phyloP scores from a whole-genome alignment of 2,797 vertebrate species.

The Pangasius djambal region DNA sequence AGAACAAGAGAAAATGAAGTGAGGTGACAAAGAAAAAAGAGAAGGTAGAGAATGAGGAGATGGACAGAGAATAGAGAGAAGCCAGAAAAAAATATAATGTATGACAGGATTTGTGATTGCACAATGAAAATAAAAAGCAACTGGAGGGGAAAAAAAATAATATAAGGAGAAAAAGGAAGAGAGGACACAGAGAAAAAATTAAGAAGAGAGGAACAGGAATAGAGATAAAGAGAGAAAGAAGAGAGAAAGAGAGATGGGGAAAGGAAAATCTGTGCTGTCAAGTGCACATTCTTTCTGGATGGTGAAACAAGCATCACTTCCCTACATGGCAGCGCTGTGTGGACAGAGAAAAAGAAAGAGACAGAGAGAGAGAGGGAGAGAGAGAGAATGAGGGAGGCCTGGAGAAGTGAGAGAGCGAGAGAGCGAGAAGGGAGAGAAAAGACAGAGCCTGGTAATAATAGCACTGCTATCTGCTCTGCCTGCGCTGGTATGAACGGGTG shows the following conservation, averaged over 20 bases:
- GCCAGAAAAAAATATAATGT: background rate
- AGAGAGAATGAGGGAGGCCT: constrained; percentile 29
- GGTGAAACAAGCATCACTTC: constrained; percentile 69
- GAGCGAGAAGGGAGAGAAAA: constrained; percentile 46
- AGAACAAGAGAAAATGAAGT: too few relatives aligned
- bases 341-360: constrained; percentile 39
- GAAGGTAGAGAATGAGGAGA: background rate
- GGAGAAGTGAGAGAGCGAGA: constrained; percentile 14
- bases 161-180: background rate
- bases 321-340: constrained; percentile 73
- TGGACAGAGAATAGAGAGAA: background rate
- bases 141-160: background rate
- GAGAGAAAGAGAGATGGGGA: too few relatives aligned
- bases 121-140: background rate
- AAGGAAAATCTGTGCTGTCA: constrained; percentile 43
- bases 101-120: background rate
- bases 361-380: constrained; percentile 34
- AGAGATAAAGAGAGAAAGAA: background rate
- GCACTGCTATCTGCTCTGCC: constrained; percentile 42
- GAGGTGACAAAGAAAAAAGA: background rate
- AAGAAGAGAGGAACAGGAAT: background rate
- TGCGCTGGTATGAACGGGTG: constrained; percentile 40
- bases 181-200: background rate
- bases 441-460: constrained; percentile 52
- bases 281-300: constrained; percentile 66